Conservation (phyloP, 2,888 invertebrate genomes). For the Mantis religiosa region DNA sequence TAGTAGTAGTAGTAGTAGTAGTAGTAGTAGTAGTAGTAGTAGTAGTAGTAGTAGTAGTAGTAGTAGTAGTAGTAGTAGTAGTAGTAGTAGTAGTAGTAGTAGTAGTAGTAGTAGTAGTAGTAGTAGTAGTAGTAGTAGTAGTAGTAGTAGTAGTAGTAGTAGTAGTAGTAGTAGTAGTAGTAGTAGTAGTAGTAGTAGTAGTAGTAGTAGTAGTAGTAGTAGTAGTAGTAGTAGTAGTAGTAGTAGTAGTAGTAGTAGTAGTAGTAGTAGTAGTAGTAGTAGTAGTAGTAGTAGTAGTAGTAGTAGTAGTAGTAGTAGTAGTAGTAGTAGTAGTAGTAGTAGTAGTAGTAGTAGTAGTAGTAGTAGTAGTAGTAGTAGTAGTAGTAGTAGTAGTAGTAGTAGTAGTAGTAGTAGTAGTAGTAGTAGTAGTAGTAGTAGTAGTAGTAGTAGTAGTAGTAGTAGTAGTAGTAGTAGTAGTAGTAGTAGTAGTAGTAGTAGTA, state of each 20-base stretch:
- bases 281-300: background rate
- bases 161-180: background rate
- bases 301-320: background rate
- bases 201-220: background rate
- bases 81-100: background rate
- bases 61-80: background rate
- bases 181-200: background rate
- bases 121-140: background rate
- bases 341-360: background rate
- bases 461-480: no score
- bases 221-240: background rate
- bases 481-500: no score
- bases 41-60: no score
- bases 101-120: background rate
- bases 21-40: background rate
- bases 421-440: no score
- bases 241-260: background rate
- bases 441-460: no score
- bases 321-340: no score
- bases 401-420: no score
- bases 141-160: background rate
- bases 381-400: no score
- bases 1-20: background rate
- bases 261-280: background rate
- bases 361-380: no score